Base-by-base conservation (phyloP, 92 coral and sea anemone genomes). In the Epizoanthus illoricatus region DNA sequence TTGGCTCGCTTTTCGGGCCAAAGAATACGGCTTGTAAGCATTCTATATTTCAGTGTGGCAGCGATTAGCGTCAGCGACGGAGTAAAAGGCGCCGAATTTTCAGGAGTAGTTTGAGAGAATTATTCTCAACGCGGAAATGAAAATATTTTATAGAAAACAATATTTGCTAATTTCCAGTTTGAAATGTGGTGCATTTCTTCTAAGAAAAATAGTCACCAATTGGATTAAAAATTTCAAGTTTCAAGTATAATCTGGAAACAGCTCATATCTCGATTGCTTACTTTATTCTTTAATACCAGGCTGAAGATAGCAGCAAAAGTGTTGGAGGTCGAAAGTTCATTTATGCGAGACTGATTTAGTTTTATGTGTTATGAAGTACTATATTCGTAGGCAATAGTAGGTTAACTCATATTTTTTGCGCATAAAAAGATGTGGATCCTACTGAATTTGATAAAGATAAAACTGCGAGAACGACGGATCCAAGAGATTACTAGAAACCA, bases 251-350 rank as follows among this genome's bases (percentile, higher is more conserved):
- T 52, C 2, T 52, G 56, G 10, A 13, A n/a, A 24, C 56, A 28
- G 59, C 21, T 61, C 70, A 71, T n/a, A 66, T 33, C n/a, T 70
- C 24, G n/a, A 40, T 75, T 64, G 68, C 68, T 64, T 64, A 20
- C 4, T 39, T 33, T 39, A 49, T 28, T 28, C 36, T 52, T 52
- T 52, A 52, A 52, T 52, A 5, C 56, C 15, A 52, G 13, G 56
- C 56, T 52, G 56, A 52, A 52, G 56, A 52, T 52, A 61, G 71
- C 20, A 69, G 23, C 69, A 78, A 42, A 78, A 64, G 65, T 42
- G 47, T 41, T 10, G 39, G 66, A 61, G 82, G 82, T 78, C 82
- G 82, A 78, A 78, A 78, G 82, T 78, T 78, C 82, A 78, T 43
- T 78, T 41, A 63, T 20, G 71, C 7, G 71, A 78, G 54, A 57